phyloP scores from a whole-genome alignment of 1,140 invertebrate genomes.

The Drosophila obscura region DNA sequence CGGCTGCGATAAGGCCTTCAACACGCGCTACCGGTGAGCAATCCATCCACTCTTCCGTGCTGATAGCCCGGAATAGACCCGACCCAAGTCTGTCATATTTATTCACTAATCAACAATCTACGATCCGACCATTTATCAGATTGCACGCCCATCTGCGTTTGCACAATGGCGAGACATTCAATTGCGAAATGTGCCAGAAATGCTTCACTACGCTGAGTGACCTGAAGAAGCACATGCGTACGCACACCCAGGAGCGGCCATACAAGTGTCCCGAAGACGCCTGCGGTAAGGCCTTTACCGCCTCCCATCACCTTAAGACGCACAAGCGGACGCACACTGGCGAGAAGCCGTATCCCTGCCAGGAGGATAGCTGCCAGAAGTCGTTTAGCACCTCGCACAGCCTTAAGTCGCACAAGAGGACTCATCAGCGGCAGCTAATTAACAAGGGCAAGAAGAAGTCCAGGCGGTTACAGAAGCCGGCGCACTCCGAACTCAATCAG shows the following conservation, averaged over 20 bases:
- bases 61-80: conserved; percentile 34
- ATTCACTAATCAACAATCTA: conserved; percentile 32
- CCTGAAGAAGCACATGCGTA: conserved; percentile 95
- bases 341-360: conserved; percentile 92
- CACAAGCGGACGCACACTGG: conserved; percentile 85
- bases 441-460: conserved; percentile 69
- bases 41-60: not conserved
- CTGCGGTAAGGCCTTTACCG: conserved; percentile 96
- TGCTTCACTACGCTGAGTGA: conserved; percentile 97
- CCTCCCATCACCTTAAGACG: conserved; percentile 96
- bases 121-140: conserved; percentile 84
- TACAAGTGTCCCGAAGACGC: conserved; percentile 93
- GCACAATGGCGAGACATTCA: conserved; percentile 97
- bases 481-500: conserved; percentile 13
- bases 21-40: conserved; percentile 92
- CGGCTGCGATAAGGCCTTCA: conserved; percentile 96
- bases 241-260: conserved; percentile 95
- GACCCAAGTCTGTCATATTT: conserved; percentile 11
- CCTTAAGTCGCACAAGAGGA: conserved; percentile 90
- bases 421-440: conserved; percentile 84
- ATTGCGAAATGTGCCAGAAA: conserved; percentile 95
- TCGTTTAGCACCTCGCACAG: conserved; percentile 92
- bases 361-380: conserved; percentile 88
- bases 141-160: conserved; percentile 95
- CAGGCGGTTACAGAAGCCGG: conserved; percentile 27